These are phyloP conservation scores for Sapayoa aenigma DNA, from an alignment of 2,113 vertebrate genomes.

Conservation along the genomic window DNA sequence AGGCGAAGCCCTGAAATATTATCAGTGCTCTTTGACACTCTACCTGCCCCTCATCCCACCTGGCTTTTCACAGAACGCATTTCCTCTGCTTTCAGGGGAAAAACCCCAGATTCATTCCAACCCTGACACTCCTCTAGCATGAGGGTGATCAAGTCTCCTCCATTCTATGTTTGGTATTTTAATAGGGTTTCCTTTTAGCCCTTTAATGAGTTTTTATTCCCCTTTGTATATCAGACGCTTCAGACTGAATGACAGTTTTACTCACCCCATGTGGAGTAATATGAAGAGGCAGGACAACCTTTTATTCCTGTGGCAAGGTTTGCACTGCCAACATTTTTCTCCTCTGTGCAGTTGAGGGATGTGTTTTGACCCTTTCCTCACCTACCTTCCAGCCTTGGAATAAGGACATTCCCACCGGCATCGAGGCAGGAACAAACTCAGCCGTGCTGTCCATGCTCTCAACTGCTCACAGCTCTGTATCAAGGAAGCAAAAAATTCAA, in stretches of 20 bases:
- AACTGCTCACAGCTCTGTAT: neutral
- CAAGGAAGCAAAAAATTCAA: neutral
- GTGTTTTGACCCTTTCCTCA: constrained; percentile 38
- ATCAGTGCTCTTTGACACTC: constrained; percentile 33
- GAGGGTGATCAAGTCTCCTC: neutral
- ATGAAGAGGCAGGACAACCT: constrained; percentile 1
- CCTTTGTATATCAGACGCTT: constrained; percentile 4
- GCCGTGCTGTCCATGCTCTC: neutral
- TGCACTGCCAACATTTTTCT: constrained; percentile 19
- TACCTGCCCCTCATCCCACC: constrained; percentile 37
- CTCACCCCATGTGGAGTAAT: constrained; percentile 27
- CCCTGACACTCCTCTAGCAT: neutral
- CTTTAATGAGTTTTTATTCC: constrained; percentile 45
- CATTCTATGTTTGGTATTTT: constrained; percentile 36
- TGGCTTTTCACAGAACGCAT: constrained; percentile 15
- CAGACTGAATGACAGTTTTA: constrained; percentile 37
- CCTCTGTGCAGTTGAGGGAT: neutral
- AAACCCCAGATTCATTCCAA: neutral
- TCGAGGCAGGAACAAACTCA: neutral
- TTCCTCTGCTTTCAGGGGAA: constrained; percentile 9
- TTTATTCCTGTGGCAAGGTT: constrained; percentile 19
- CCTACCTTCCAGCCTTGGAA: neutral
- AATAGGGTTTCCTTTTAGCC: constrained; percentile 42
- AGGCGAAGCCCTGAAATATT: constrained; percentile 32
- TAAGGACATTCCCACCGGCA: neutral